These are phyloP conservation scores for Phocides pigmalion DNA, from an alignment of 1,140 invertebrate species.

Conservation along the genomic window DNA sequence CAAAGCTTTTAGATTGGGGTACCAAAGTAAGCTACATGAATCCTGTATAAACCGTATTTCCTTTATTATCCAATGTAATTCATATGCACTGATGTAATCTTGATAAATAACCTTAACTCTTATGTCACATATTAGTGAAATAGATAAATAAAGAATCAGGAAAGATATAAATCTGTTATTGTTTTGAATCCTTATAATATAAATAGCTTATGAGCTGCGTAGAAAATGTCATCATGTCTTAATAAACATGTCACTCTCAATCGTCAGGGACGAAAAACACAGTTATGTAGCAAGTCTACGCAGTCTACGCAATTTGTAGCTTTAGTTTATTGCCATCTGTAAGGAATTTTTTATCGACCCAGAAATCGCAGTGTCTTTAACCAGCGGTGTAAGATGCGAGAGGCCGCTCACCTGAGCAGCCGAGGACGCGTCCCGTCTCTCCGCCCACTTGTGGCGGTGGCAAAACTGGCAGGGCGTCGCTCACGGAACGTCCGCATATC, in stretches of 20 bases:
- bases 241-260: neutral
- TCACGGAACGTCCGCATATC: slow-evolving; percentile 81
- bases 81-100: slow-evolving; percentile 1
- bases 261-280: neutral
- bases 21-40: neutral
- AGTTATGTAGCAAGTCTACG: slow-evolving; percentile 45
- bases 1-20: no score
- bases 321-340: slow-evolving; percentile 38
- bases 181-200: slow-evolving; percentile 15
- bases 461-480: slow-evolving; percentile 53
- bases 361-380: slow-evolving; percentile 68
- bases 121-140: slow-evolving; percentile 4
- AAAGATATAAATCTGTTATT: slow-evolving; percentile 13
- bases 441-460: slow-evolving; percentile 77
- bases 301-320: slow-evolving; percentile 42
- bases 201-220: slow-evolving; percentile 8
- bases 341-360: slow-evolving; percentile 70
- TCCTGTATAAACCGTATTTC: no score
- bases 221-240: neutral
- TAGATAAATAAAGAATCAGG: neutral
- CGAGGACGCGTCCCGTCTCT: slow-evolving; percentile 65
- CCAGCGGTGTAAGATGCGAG: slow-evolving; percentile 65
- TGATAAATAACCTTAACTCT: slow-evolving; percentile 1
- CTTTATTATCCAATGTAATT: neutral
- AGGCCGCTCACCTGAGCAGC: slow-evolving; percentile 76